Conservation (phyloP, 2,797 vertebrate genomes). For the Erpetoichthys calabaricus region DNA sequence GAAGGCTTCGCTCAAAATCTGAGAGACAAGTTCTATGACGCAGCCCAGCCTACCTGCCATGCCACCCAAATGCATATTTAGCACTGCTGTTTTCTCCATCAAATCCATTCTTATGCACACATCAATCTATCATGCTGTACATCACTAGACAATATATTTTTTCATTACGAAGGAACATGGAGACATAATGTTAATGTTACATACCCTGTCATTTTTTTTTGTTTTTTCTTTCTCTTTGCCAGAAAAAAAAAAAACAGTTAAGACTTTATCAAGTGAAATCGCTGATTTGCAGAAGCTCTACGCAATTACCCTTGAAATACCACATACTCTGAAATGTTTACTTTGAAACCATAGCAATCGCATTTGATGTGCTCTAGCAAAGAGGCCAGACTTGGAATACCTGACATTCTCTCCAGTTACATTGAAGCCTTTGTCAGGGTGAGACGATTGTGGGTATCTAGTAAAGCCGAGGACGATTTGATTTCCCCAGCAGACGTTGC, state of each 20-base stretch:
- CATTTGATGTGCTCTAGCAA: slow-evolving; percentile 2
- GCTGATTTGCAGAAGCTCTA: not conserved
- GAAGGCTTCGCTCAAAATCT: no score
- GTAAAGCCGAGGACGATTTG: slow-evolving; percentile 1
- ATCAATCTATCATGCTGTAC: no score
- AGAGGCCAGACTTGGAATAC: not conserved
- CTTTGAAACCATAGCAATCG: slow-evolving; percentile 3
- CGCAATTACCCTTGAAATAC: slow-evolving; percentile 5
- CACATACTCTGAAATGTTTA: slow-evolving; percentile 1
- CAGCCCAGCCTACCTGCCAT: no score
- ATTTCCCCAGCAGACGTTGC: slow-evolving; percentile 11
- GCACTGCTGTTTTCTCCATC: no score
- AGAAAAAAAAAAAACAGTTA: not conserved
- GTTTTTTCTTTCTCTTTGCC: no score
- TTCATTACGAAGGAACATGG: no score
- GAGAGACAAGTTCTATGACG: no score
- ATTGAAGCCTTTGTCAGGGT: slow-evolving; percentile 1
- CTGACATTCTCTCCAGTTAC: not conserved
- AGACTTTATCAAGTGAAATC: not conserved
- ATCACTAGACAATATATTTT: no score
- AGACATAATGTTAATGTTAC: no score
- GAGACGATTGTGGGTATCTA: not conserved
- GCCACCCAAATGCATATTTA: no score
- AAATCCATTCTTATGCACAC: no score
- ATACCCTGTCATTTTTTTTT: no score